phyloP scores from a whole-genome alignment of 2,113 vertebrate genomes.

The Lota lota region DNA sequence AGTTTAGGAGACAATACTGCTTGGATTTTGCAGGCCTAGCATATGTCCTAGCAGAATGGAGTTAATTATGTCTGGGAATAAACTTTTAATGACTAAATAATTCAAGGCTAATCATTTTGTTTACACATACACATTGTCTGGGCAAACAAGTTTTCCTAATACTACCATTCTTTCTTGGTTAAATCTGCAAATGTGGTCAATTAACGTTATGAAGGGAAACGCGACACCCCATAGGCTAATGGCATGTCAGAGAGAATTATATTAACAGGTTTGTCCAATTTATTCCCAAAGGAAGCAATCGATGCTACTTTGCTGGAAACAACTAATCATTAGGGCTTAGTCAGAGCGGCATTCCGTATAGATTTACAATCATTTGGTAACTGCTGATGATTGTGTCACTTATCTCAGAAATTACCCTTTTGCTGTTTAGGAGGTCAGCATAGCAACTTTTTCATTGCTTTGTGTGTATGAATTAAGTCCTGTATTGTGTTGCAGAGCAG shows the following conservation, averaged over 20 bases:
- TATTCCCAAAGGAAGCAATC: conserved; percentile 35
- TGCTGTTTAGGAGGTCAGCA: conserved; percentile 18
- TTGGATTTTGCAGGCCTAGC: no score
- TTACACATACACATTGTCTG: conserved; percentile 5
- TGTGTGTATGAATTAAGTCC: background rate
- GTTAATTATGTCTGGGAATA: no score
- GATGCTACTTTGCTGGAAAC: conserved; percentile 28
- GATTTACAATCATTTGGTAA: conserved; percentile 12
- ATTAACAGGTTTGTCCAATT: conserved; percentile 16
- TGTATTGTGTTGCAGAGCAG: conserved; percentile 3
- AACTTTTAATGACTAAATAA: background rate
- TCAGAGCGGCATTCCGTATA: conserved; percentile 13
- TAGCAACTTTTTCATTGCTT: conserved; percentile 1
- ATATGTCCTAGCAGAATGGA: no score
- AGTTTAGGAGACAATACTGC: no score
- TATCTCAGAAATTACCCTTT: conserved; percentile 14
- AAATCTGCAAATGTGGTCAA: conserved; percentile 25
- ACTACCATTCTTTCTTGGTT: conserved; percentile 6
- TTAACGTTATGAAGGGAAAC: conserved; percentile 4
- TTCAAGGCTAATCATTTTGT: conserved; percentile 8
- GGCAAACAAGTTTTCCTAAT: background rate
- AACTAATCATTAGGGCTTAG: conserved; percentile 23
- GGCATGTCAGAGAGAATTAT: background rate
- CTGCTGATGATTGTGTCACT: conserved; percentile 31
- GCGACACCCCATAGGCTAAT: conserved; percentile 28